Percentiles rank a stretch among this genome's conserved stretches.
These are phyloP conservation scores for Eristalinus sepulchralis DNA, from an alignment of 2,888 invertebrate species.

Conservation along the genomic window DNA sequence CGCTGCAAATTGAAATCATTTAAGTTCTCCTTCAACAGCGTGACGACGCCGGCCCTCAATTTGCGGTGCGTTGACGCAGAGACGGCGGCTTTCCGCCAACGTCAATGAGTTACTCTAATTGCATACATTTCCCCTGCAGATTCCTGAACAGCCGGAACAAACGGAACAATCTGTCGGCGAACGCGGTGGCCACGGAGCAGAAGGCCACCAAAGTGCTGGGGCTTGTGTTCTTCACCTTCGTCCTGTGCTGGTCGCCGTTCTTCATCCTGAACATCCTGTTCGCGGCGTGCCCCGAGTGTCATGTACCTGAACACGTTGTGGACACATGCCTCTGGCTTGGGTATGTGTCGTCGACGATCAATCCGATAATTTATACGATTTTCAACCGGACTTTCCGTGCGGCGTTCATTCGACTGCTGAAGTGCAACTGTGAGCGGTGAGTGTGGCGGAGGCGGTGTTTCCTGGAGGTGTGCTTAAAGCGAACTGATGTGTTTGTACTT, in stretches of 20 bases:
- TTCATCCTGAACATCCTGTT: constrained; percentile 93
- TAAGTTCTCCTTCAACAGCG: constrained; percentile 84
- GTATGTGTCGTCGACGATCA: constrained; percentile 95
- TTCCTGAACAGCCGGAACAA: constrained; percentile 87
- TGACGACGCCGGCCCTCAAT: constrained; percentile 84
- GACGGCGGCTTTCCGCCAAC: background rate
- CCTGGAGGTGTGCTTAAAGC: background rate
- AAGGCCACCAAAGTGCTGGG: constrained; percentile 95
- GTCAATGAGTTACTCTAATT: background rate
- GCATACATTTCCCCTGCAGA: constrained; percentile 79
- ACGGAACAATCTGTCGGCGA: constrained; percentile 87
- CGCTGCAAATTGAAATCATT: constrained; percentile 84
- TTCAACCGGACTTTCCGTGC: constrained; percentile 95
- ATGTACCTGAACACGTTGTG: constrained; percentile 86
- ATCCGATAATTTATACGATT: constrained; percentile 96
- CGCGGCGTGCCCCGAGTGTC: constrained; percentile 90
- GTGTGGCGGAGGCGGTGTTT: background rate
- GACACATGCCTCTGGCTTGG: constrained; percentile 95
- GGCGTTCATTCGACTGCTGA: constrained; percentile 89
- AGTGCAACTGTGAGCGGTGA: constrained; percentile 89
- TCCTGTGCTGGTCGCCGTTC: constrained; percentile 96
- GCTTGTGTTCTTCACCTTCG: constrained; percentile 95
- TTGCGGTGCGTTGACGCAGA: constrained; percentile 78
- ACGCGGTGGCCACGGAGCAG: constrained; percentile 94
- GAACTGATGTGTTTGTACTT: background rate